Percentiles rank a stretch among this genome's conserved stretches.
phyloP scores from a whole-genome alignment of 2,113 vertebrate species.

The Upupa epops region DNA sequence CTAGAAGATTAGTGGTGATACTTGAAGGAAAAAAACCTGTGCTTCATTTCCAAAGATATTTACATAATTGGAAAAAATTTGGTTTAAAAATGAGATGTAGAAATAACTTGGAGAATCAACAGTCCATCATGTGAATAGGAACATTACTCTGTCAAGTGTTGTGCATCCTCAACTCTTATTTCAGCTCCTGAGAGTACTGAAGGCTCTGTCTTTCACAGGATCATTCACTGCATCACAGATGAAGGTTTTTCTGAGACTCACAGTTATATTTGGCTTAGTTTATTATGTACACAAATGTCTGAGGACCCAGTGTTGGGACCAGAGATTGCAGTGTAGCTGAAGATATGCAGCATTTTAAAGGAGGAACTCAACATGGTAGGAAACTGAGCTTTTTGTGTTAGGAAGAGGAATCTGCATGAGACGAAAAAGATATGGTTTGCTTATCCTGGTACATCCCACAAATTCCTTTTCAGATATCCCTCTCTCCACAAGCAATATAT shows the following conservation, averaged over 20 bases:
- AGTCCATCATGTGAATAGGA: neutral
- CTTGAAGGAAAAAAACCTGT: neutral
- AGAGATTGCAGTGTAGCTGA: neutral
- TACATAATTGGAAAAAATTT: conserved; percentile 11
- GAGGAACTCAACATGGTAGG: neutral
- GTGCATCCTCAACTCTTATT: neutral
- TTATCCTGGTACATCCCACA: neutral
- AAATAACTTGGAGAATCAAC: neutral
- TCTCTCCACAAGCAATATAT: neutral
- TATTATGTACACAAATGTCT: neutral
- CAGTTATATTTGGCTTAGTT: neutral
- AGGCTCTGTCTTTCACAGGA: neutral
- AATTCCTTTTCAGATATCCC: neutral
- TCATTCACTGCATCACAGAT: neutral
- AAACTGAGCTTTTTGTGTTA: neutral
- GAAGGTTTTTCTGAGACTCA: neutral
- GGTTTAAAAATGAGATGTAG: conserved; percentile 8
- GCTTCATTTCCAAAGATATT: conserved; percentile 48
- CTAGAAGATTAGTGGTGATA: conserved; percentile 28
- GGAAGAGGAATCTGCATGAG: neutral
- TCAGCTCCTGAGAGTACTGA: neutral
- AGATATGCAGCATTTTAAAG: neutral
- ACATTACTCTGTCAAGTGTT: neutral
- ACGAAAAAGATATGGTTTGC: neutral
- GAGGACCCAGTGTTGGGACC: neutral